phyloP scores from a whole-genome alignment of 2,888 invertebrate genomes.

The Lumbricus terrestris region DNA sequence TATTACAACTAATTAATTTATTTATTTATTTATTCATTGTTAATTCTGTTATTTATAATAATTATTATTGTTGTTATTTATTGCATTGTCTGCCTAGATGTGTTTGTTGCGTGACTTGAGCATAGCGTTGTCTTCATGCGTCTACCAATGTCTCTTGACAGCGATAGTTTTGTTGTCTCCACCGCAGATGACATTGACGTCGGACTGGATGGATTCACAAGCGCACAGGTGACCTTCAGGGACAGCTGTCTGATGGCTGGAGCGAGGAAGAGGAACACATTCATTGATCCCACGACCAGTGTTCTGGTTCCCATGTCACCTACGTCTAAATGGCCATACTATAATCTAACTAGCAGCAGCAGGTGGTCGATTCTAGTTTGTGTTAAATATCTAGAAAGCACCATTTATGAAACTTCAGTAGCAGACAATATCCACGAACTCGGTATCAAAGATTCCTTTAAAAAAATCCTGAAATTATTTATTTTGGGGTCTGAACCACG shows the following conservation, averaged over 20 bases:
- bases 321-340: conserved; percentile 52
- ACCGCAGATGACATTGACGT: conserved; percentile 48
- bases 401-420: too few relatives aligned
- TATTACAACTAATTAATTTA: too few relatives aligned
- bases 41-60: not conserved
- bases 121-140: conserved; percentile 92
- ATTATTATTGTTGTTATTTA: not conserved
- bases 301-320: conserved; percentile 53
- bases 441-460: too few relatives aligned
- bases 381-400: too few relatives aligned
- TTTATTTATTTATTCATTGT: too few relatives aligned
- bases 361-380: too few relatives aligned
- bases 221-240: conserved; percentile 55
- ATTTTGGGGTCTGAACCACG: too few relatives aligned
- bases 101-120: conserved; percentile 87
- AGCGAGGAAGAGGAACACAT: conserved; percentile 66
- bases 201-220: conserved; percentile 55
- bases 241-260: conserved; percentile 72
- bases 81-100: conserved; percentile 65
- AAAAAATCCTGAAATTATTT: too few relatives aligned
- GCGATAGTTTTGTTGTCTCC: conserved; percentile 59
- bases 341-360: too few relatives aligned
- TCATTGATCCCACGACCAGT: conserved; percentile 62
- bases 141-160: conserved; percentile 88
- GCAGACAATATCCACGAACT: too few relatives aligned